These are phyloP conservation scores for Heliconius aoede DNA, from an alignment of 2,888 invertebrate species.

Conservation along the genomic window DNA sequence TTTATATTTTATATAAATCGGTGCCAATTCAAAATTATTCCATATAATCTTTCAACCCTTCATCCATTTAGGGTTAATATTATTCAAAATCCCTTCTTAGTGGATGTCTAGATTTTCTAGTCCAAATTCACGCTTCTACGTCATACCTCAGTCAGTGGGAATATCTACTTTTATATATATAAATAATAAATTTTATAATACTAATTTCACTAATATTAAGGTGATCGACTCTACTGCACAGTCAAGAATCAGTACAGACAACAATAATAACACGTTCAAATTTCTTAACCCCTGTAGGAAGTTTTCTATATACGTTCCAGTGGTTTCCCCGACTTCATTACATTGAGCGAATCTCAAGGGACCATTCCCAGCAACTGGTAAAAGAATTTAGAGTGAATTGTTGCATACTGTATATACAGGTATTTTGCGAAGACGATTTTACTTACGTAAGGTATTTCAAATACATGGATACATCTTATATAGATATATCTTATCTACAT, in stretches of 20 bases:
- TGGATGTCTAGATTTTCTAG: no score
- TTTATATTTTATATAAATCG: no score
- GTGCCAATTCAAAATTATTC: no score
- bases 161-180: no score
- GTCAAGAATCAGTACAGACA: neutral
- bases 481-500: no score
- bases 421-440: neutral
- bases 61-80: no score
- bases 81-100: no score
- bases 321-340: conserved; percentile 33
- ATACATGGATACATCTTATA: neutral
- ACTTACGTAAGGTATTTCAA: neutral
- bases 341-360: conserved; percentile 23
- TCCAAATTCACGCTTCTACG: no score
- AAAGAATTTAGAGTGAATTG: conserved; percentile 20
- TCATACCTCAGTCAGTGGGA: no score
- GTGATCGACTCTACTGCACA: neutral
- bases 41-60: no score
- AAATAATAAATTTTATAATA: no score
- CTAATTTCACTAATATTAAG: neutral
- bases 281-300: conserved; percentile 29
- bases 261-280: neutral
- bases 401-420: neutral
- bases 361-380: conserved; percentile 12
- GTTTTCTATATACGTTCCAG: conserved; percentile 22